Evolutionary conservation across 2,113 vertebrate species (phyloP), one percentile per base, ranked within the genome.

Genomic region (Terrapene triunguis): DNA sequence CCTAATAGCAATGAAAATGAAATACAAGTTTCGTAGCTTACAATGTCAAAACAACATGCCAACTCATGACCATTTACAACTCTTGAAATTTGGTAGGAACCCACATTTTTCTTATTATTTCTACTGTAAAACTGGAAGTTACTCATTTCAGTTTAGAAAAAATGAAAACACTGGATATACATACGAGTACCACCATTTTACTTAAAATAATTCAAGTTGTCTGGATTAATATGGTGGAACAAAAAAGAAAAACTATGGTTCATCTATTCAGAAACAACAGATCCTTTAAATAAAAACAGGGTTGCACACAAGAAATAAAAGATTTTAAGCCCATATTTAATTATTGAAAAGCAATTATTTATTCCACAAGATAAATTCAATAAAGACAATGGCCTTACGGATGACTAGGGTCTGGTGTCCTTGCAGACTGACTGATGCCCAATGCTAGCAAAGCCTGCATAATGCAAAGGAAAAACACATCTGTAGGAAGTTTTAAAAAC

Each of bases 351-450:
- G 32, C 22, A 80, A 84, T 85, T 96, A 96, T 97, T 96, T 95
- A 96, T 88, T 95, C 96, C 95, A 97, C 96, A 96, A 97, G 90
- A 93, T 51, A 24, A 21, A 50, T 47, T 47, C 24, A 88, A 93
- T 62, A 94, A 92, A 96, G 48, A 55, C 24, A 87, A 85, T 93
- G 44, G 91, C 87, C 99, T 99, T 99, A 99, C 99, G 99, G 99
- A 96, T 99, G 99, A 82, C 98, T 98, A 62, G 99, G 98, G 51
- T 99, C 99, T 83, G 99, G 99, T 8, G 99, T 99, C 89, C 99
- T 99, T 89, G 99, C 95, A 88, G 99, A 99, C 96, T 99, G 99
- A 97, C 99, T 99, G 98, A 99, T 99, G 93, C 99, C 99, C 98
- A 99, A 87, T 80, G 99, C 99, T 81, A 99, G 98, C 84, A 99